Percentiles rank a stretch among this genome's conserved stretches.
Evolutionary conservation across 1,140 invertebrate genomes (phyloP).

Genomic region (Lordiphosa collinella): DNA sequence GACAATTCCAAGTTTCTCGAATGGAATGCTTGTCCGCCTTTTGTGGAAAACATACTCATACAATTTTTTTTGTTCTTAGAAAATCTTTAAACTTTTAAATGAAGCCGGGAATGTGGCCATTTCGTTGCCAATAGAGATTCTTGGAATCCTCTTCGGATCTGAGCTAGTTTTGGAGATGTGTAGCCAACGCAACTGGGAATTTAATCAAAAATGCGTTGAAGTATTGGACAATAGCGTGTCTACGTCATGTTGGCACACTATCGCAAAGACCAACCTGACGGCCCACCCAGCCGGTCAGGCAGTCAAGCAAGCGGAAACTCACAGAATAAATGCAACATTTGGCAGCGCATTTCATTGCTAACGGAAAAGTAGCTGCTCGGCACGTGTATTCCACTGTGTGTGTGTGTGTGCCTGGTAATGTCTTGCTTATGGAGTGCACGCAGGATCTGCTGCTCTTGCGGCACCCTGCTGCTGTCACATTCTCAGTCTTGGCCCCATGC

Average conservation of each 20-base stretch:
- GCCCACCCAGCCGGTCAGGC: constrained; percentile 10
- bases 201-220: too few species aligned
- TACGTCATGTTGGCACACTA: background rate
- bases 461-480: constrained; percentile 55
- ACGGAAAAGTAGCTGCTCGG: constrained; percentile 59
- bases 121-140: background rate
- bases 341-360: constrained; percentile 59
- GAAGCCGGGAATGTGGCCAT: too few species aligned
- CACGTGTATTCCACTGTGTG: constrained; percentile 8
- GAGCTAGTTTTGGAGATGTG: too few species aligned
- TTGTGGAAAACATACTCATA: too few species aligned
- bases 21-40: too few species aligned
- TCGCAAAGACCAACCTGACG: background rate
- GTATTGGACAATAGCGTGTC: background rate
- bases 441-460: constrained; percentile 23
- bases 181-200: too few species aligned
- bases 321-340: constrained; percentile 78
- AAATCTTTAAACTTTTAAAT: too few species aligned
- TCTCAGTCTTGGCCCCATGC: constrained; percentile 20
- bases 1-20: too few species aligned
- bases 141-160: too few species aligned
- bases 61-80: too few species aligned
- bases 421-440: constrained; percentile 23
- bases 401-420: constrained; percentile 24
- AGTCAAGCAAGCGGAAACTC: constrained; percentile 52